Conservation (phyloP, 2,797 vertebrate species). For the Urosaurus nigricauda region DNA sequence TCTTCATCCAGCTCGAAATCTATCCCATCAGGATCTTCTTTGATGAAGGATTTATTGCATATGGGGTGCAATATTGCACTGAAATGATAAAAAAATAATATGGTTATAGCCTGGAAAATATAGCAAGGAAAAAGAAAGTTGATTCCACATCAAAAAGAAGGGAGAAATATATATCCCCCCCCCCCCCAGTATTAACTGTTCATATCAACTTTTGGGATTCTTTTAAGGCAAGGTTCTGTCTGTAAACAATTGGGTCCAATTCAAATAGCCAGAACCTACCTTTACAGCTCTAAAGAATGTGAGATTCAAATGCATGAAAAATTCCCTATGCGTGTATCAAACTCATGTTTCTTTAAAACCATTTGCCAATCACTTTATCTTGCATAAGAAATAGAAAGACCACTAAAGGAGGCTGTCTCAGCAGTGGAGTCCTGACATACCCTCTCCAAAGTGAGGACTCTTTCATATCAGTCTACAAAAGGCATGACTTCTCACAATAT, state of each 20-base stretch:
- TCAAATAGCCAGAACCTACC: neutral
- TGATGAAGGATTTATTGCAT: slow-evolving; percentile 80
- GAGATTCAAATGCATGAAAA: neutral
- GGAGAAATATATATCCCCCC: neutral
- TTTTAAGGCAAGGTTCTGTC: neutral
- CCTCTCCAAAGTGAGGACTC: neutral
- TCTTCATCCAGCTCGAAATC: slow-evolving; percentile 64
- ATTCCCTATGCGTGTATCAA: neutral
- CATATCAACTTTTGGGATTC: neutral
- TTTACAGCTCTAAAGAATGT: neutral
- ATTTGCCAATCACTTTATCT: neutral
- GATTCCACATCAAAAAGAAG: neutral
- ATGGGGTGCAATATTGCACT: slow-evolving; percentile 81
- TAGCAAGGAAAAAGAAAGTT: neutral
- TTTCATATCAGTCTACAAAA: no score
- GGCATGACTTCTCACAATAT: no score
- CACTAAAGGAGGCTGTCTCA: neutral
- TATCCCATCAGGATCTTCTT: slow-evolving; percentile 62
- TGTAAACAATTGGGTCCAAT: neutral
- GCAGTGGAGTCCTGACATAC: neutral
- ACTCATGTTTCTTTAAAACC: neutral
- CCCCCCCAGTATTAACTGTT: slow-evolving; percentile 27
- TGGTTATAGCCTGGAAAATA: slow-evolving; percentile 16
- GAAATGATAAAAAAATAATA: slow-evolving; percentile 61
- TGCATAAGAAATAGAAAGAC: neutral